Evolutionary conservation across 2,113 vertebrate species (phyloP).

Genomic region (Heliornis fulica): DNA sequence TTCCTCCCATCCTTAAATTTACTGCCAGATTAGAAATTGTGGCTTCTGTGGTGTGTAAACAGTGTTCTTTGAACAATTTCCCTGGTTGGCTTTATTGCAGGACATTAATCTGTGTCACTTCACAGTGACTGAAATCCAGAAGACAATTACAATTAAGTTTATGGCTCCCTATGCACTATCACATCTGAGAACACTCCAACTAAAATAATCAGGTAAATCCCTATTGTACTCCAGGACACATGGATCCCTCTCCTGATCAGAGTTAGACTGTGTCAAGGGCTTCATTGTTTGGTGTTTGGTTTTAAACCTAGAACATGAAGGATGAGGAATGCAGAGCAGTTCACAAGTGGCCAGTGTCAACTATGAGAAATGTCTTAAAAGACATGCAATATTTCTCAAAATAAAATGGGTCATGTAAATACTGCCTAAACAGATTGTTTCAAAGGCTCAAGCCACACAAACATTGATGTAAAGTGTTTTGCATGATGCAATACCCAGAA

Average conservation of each 20-base stretch:
- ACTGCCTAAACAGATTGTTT: not conserved
- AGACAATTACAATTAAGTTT: not conserved
- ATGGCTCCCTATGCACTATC: not conserved
- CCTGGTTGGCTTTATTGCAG: not conserved
- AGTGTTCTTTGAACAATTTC: not conserved
- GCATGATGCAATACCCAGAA: not conserved
- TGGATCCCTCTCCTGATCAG: not conserved
- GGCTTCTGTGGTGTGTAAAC: not conserved
- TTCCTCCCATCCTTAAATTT: not conserved
- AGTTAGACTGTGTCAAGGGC: not conserved
- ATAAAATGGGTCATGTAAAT: not conserved
- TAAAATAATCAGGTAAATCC: not conserved
- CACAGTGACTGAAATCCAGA: not conserved
- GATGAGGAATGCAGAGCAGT: not conserved
- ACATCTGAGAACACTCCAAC: not conserved
- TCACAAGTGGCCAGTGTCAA: not conserved
- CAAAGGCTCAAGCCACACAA: not conserved
- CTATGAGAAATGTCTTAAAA: not conserved
- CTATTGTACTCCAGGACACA: not conserved
- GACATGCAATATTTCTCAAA: not conserved
- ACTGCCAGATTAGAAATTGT: not conserved
- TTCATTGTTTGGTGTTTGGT: not conserved
- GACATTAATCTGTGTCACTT: not conserved
- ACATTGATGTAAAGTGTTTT: not conserved
- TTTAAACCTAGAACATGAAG: not conserved